phyloP scores from a whole-genome alignment of 2,797 vertebrate species.

The Sebastes diploproa region DNA sequence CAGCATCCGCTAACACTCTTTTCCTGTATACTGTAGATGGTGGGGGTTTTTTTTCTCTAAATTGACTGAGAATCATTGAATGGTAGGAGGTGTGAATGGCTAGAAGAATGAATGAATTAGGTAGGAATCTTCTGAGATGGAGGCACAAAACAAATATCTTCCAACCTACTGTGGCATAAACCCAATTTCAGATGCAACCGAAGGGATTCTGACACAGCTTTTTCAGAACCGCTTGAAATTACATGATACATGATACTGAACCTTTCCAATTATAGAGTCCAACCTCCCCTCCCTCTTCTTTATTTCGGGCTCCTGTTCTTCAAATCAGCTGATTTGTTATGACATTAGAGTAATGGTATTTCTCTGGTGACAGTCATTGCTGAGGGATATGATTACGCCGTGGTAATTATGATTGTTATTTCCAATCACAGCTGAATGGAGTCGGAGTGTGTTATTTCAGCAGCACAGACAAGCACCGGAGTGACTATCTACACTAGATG shows the following conservation, averaged over 20 bases:
- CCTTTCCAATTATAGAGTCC: slow-evolving; percentile 63
- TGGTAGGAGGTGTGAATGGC: background rate
- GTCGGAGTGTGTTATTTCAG: slow-evolving; percentile 73
- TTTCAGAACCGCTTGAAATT: slow-evolving; percentile 41
- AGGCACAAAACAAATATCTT: slow-evolving; percentile 13
- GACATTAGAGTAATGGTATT: slow-evolving; percentile 75
- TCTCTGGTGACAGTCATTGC: slow-evolving; percentile 77
- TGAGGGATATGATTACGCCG: slow-evolving; percentile 77
- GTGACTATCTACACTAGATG: slow-evolving; percentile 62
- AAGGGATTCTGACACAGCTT: slow-evolving; percentile 18
- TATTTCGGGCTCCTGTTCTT: slow-evolving; percentile 49
- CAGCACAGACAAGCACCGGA: slow-evolving; percentile 49
- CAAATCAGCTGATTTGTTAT: slow-evolving; percentile 77
- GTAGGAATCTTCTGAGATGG: background rate
- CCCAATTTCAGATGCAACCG: slow-evolving; percentile 12
- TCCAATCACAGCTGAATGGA: slow-evolving; percentile 78
- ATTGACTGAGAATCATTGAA: background rate
- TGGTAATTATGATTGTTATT: slow-evolving; percentile 80
- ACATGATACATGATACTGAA: slow-evolving; percentile 43
- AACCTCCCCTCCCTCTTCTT: slow-evolving; percentile 38
- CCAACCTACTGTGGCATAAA: background rate
- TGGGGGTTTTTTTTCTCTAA: background rate
- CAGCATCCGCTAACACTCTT: slow-evolving; percentile 28
- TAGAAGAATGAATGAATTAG: background rate
- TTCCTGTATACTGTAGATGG: slow-evolving; percentile 2